Evolutionary conservation across 2,113 vertebrate species (phyloP).

Genomic region (Picathartes gymnocephalus): DNA sequence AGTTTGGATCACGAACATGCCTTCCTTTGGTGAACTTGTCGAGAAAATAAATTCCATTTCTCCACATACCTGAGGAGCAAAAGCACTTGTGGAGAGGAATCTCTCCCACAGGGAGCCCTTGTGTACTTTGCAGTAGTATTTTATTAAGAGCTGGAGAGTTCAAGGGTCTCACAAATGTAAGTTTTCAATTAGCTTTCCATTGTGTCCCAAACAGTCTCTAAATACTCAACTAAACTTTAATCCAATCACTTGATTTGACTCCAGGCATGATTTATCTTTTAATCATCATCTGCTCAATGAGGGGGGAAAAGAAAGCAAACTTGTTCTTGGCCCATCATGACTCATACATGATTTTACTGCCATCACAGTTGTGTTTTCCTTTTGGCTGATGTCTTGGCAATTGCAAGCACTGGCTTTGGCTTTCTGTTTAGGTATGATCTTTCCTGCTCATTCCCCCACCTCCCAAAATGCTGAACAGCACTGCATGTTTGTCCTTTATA

Average conservation of each 20-base stretch:
- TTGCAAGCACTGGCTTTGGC: not conserved
- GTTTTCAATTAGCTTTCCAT: slow-evolving; percentile 45
- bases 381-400: slow-evolving; percentile 11
- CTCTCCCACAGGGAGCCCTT: not conserved
- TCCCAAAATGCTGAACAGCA: not conserved
- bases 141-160: slow-evolving; percentile 18
- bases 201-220: slow-evolving; percentile 39
- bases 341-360: slow-evolving; percentile 6
- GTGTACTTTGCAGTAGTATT: not conserved
- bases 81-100: not conserved
- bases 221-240: slow-evolving; percentile 42
- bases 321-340: slow-evolving; percentile 28
- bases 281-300: slow-evolving; percentile 31
- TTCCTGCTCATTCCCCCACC: not conserved
- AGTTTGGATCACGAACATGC: not conserved
- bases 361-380: not conserved
- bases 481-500: not conserved
- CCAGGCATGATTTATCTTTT: slow-evolving; percentile 57
- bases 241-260: slow-evolving; percentile 47
- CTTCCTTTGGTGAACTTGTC: not conserved
- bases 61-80: not conserved
- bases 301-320: slow-evolving; percentile 40
- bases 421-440: slow-evolving; percentile 1
- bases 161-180: slow-evolving; percentile 36
- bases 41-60: slow-evolving; percentile 23